Base-by-base conservation (phyloP, 2,888 invertebrate species). In the Habroteleia sp. region DNA sequence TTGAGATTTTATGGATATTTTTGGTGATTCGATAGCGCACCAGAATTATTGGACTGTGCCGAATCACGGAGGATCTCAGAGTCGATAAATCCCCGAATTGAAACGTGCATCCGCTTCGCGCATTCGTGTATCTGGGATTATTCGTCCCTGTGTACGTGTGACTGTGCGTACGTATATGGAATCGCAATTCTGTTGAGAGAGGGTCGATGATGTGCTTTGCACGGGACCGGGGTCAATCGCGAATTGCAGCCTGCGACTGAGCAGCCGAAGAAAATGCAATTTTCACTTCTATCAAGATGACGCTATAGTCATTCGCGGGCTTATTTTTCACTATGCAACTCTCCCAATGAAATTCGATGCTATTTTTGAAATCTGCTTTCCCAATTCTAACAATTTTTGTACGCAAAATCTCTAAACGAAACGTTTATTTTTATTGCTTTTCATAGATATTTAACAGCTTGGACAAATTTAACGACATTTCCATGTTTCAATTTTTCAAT, bases 121-220 rank as follows among this genome's bases (percentile, higher is more conserved):
- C 33, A 65, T 31, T 58, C 65, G 58, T 65, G 72, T 72, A 60
- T 52, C 73, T 66, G 73, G 73, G 73, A 73, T 73, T 65, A 73
- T 46, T 60, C 33, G 60, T 8, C 8, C 25, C 20, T 14, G 37
- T 52, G 50, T 7, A n/a, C 17, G 48, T 33, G 33, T 2, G 39
- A 3, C 7, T 17, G 35, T 13, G 31, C 13, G 62, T 62, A 46
- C 37, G 37, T 50, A 29, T 41, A 46, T 17, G 58, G 42, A 16
- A 58, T 73, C 44, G 72, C 72, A 58, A 73, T 73, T 58, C 72
- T 54, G 63, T 35, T 50, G 54, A 62, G 60, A 50, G 69, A 68
- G 68, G 74, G 68, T 74, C 74, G 74, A 74, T 74, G 74, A 74
- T 68, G 74, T 74, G 74, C 74, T 74, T 52, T 56, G 65, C 60